A percentile compares a stretch with the other conserved stretches of the same genome.
phyloP scores from a whole-genome alignment of 2,888 invertebrate genomes.

The Pammene fasciana region DNA sequence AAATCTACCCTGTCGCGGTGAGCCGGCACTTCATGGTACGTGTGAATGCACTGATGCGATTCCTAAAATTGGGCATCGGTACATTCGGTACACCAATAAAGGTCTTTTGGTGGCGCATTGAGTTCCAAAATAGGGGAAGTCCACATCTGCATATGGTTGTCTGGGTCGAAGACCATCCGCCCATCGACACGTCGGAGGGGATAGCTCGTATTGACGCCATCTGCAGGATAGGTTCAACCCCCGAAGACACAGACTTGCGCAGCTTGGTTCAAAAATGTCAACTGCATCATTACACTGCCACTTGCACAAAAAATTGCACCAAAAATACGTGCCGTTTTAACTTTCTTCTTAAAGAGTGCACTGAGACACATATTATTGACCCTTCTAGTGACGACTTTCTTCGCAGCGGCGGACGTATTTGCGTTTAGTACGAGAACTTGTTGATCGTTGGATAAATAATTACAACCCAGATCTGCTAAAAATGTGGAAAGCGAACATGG shows the following conservation, averaged over 20 bases:
- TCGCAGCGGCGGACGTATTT: constrained; percentile 30
- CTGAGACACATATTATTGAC: constrained; percentile 27
- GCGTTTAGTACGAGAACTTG: constrained; percentile 21
- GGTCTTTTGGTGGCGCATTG: constrained; percentile 43
- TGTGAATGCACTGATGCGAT: constrained; percentile 16
- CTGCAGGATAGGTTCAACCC: constrained; percentile 32
- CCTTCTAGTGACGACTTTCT: constrained; percentile 32
- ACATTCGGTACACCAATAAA: neutral
- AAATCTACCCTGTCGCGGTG: constrained; percentile 16
- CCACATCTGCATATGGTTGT: constrained; percentile 46
- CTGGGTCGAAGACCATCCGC: constrained; percentile 41
- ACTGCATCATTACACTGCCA: constrained; percentile 42
- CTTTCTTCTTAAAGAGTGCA: constrained; percentile 41
- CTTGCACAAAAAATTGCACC: constrained; percentile 25
- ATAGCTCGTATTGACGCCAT: constrained; percentile 33
- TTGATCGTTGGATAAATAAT: constrained; percentile 41
- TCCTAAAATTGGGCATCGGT: neutral
- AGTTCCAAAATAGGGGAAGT: constrained; percentile 45
- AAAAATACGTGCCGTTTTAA: constrained; percentile 40
- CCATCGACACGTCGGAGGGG: constrained; percentile 40
- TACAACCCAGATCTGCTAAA: constrained; percentile 42
- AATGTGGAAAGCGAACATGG: constrained; percentile 49
- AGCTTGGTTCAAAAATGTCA: constrained; percentile 42
- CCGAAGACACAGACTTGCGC: constrained; percentile 32
- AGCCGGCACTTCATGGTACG: constrained; percentile 21